phyloP scores from a whole-genome alignment of 2,797 vertebrate species.

The Odontamblyopus rebecca region DNA sequence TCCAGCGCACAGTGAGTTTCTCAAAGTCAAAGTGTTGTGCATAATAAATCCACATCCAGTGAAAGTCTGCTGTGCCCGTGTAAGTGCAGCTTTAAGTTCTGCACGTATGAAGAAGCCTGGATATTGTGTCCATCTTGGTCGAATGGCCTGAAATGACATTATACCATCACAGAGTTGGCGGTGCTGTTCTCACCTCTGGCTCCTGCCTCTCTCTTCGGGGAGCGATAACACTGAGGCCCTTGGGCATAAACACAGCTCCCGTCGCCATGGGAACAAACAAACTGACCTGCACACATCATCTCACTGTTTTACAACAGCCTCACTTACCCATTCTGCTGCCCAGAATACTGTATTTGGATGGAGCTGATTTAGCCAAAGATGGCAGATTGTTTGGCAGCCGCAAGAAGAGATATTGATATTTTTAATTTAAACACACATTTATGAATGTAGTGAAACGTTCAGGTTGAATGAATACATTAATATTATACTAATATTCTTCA shows the following conservation, averaged over 20 bases:
- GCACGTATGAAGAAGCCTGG: too few species aligned
- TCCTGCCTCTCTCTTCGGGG: conserved; percentile 15
- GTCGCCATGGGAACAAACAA: conserved; percentile 37
- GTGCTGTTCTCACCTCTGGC: not conserved
- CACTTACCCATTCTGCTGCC: conserved; percentile 6
- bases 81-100: too few species aligned
- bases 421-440: not conserved
- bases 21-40: too few species aligned
- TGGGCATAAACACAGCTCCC: conserved; percentile 45
- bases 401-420: not conserved
- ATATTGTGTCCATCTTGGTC: too few species aligned
- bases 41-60: too few species aligned
- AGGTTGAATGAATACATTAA: too few species aligned
- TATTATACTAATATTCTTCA: too few species aligned
- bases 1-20: too few species aligned
- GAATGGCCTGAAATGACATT: not conserved
- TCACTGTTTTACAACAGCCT: conserved; percentile 27
- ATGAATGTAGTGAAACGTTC: too few species aligned
- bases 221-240: conserved; percentile 29
- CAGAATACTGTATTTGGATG: not conserved
- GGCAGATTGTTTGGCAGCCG: not conserved
- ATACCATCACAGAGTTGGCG: not conserved
- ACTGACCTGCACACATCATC: conserved; percentile 39
- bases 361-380: not conserved
- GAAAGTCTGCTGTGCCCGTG: too few species aligned